Conservation (phyloP, 1,140 invertebrate genomes). For the Ganaspis sp. region DNA sequence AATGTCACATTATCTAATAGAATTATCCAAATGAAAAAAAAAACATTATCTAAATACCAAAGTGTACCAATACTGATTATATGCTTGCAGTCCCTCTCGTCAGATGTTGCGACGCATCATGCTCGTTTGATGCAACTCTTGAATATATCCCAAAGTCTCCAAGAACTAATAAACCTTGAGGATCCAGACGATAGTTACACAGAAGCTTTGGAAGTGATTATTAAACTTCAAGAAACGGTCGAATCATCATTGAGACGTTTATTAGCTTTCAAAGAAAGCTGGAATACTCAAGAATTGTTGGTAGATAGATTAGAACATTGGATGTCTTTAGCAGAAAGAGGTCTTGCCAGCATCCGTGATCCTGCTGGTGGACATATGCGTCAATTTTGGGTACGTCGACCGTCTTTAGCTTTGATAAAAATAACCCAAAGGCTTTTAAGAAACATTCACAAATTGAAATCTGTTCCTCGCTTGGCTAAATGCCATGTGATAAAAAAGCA, state of each 20-base stretch:
- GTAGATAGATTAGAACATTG: slow-evolving; percentile 85
- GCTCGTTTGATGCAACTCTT: slow-evolving; percentile 84
- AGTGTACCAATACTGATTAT: too few species aligned
- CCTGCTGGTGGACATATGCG: slow-evolving; percentile 83
- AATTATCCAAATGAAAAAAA: background rate
- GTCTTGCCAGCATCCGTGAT: slow-evolving; percentile 76
- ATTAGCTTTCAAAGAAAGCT: slow-evolving; percentile 85
- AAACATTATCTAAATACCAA: too few species aligned
- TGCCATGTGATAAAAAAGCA: slow-evolving; percentile 35
- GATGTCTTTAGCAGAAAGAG: slow-evolving; percentile 83
- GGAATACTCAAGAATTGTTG: slow-evolving; percentile 83
- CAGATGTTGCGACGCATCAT: slow-evolving; percentile 87
- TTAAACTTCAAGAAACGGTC: slow-evolving; percentile 84
- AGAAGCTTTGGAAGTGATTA: slow-evolving; percentile 81
- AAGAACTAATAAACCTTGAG: slow-evolving; percentile 83
- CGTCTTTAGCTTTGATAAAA: background rate
- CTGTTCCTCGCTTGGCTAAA: slow-evolving; percentile 42
- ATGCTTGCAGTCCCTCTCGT: slow-evolving; percentile 80
- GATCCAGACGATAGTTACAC: slow-evolving; percentile 84
- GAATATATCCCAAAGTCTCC: slow-evolving; percentile 83
- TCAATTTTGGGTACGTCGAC: slow-evolving; percentile 84
- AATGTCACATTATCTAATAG: background rate
- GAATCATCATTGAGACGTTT: slow-evolving; percentile 82
- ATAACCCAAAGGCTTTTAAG: background rate
- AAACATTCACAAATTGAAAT: slow-evolving; percentile 38